Percentiles rank a stretch among this genome's conserved stretches.
phyloP scores from a whole-genome alignment of 1,140 invertebrate species.

The Penaeus vannamei region DNA sequence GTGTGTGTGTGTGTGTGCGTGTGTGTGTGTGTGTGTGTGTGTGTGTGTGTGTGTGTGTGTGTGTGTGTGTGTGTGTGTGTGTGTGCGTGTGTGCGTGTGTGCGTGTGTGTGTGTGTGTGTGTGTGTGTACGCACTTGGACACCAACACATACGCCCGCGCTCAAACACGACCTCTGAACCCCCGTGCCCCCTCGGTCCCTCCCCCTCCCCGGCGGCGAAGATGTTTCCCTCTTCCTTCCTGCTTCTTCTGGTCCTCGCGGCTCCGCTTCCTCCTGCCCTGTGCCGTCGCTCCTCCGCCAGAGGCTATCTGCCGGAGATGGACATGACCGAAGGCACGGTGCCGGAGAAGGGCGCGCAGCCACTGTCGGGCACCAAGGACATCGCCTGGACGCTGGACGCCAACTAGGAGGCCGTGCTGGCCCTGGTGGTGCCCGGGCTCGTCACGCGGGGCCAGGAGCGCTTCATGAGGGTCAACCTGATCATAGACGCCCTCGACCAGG shows the following conservation, averaged over 20 bases:
- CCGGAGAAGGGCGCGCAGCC: neutral
- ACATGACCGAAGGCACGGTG: no score
- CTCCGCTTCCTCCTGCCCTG: neutral
- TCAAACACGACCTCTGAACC: no score
- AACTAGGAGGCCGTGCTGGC: neutral
- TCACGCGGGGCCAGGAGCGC: slow-evolving; percentile 1
- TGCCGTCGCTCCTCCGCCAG: neutral
- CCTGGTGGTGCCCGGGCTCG: neutral
- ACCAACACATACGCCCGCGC: no score
- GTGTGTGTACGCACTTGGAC: no score
- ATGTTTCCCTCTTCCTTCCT: neutral
- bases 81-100: no score
- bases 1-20: no score
- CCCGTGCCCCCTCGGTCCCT: no score
- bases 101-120: no score
- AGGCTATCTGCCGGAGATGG: neutral
- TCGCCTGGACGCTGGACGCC: neutral
- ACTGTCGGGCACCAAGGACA: neutral
- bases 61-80: no score
- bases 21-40: no score
- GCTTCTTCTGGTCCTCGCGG: neutral
- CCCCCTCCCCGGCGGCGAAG: neutral
- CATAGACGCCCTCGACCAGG: neutral
- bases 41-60: no score
- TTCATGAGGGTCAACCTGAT: neutral